Conservation (phyloP, 2,113 vertebrate genomes). For the Carassius carassius region DNA sequence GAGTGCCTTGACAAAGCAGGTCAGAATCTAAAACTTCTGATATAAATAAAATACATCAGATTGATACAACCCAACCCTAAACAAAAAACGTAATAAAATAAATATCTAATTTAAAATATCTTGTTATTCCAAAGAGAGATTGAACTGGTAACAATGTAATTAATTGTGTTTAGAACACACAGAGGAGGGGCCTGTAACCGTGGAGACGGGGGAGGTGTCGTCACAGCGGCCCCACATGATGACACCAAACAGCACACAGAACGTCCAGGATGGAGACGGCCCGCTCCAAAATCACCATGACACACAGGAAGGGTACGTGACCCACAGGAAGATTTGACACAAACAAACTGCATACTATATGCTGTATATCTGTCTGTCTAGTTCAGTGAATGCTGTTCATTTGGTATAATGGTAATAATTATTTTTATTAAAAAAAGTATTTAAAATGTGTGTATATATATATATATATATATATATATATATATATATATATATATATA, state of each 20-base stretch:
- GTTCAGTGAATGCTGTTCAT: too few species aligned
- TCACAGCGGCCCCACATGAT: slow-evolving; percentile 66
- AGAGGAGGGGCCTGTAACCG: slow-evolving; percentile 57
- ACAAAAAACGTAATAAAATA: neutral
- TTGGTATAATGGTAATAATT: too few species aligned
- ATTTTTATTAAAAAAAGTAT: too few species aligned
- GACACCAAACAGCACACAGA: slow-evolving; percentile 77
- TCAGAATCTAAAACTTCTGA: slow-evolving; percentile 60
- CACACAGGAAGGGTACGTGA: slow-evolving; percentile 81
- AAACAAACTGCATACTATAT: neutral
- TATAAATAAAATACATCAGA: neutral
- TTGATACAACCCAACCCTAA: neutral
- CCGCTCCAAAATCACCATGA: slow-evolving; percentile 81
- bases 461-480: too few species aligned
- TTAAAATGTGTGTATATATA: too few species aligned
- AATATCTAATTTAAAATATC: too few species aligned
- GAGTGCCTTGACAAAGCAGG: slow-evolving; percentile 83
- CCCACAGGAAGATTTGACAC: neutral
- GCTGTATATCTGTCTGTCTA: too few species aligned
- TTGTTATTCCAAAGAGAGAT: neutral
- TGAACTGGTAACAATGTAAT: neutral
- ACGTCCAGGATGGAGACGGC: slow-evolving; percentile 69
- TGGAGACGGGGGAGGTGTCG: slow-evolving; percentile 55
- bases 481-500: too few species aligned
- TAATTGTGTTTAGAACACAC: slow-evolving; percentile 56